Conservation (phyloP, 2,888 invertebrate species). For the Tipula helvola region DNA sequence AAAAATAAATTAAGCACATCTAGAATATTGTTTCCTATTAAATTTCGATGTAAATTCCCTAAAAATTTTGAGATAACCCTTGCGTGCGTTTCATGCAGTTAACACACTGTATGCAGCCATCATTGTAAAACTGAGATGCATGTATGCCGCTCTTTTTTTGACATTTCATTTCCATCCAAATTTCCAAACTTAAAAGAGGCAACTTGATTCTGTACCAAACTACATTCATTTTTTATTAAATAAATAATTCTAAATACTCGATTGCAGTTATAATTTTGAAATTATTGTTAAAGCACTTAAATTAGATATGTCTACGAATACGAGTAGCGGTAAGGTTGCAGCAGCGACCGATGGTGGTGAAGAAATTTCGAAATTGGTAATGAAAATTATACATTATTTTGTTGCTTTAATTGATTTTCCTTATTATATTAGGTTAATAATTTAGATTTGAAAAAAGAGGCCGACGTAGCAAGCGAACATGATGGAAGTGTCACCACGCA, state of each 20-base stretch:
- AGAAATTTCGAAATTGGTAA: conserved; percentile 28
- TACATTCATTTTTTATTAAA: background rate
- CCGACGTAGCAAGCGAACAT: conserved; percentile 11
- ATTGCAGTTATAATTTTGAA: background rate
- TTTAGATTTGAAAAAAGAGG: conserved; percentile 18
- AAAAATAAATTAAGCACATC: too few species aligned
- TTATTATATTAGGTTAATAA: conserved; percentile 21
- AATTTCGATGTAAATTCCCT: background rate
- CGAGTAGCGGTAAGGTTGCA: conserved; percentile 24
- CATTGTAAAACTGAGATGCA: background rate
- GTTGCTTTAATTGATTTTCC: background rate
- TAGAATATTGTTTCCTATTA: too few species aligned
- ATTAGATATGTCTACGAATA: background rate
- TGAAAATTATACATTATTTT: conserved; percentile 5
- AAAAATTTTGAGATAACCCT: too few species aligned
- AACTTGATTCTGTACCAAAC: background rate
- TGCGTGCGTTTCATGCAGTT: too few species aligned
- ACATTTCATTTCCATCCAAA: background rate
- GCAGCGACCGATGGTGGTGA: conserved; percentile 31
- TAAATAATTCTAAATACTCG: background rate
- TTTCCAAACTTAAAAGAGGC: too few species aligned
- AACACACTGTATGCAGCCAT: background rate
- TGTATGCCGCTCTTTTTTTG: background rate
- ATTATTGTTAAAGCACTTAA: background rate
- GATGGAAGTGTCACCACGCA: background rate